A percentile compares a stretch with the other conserved stretches of the same genome.
These are phyloP conservation scores for Spisula solida DNA, from an alignment of 2,888 invertebrate species.

Conservation along the genomic window DNA sequence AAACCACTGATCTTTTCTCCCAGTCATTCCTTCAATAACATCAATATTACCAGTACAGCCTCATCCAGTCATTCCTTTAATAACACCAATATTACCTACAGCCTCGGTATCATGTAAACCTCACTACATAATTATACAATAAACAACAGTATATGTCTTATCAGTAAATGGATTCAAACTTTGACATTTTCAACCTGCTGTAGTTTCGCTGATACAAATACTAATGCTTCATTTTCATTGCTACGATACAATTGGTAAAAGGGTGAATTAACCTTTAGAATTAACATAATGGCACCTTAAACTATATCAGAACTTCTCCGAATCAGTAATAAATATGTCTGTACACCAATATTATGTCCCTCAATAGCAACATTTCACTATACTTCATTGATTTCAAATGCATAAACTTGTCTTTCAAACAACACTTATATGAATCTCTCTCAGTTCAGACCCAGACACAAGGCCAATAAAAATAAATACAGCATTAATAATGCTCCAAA, in stretches of 20 bases:
- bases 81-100: too few species aligned
- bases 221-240: background rate
- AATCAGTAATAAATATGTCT: conserved; percentile 22
- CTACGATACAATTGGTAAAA: background rate
- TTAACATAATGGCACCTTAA: conserved; percentile 1
- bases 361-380: background rate
- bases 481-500: background rate
- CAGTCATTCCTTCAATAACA: too few species aligned
- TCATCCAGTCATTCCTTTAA: too few species aligned
- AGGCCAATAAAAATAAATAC: conserved; percentile 14
- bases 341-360: conserved; percentile 22
- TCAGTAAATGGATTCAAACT: background rate
- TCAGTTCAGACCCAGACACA: background rate
- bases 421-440: conserved; percentile 2
- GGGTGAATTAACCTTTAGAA: background rate
- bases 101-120: too few species aligned
- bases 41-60: too few species aligned
- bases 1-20: background rate
- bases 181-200: background rate
- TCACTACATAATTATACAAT: too few species aligned
- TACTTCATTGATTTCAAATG: conserved; percentile 23
- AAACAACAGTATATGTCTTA: background rate
- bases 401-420: conserved; percentile 30
- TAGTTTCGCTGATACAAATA: background rate
- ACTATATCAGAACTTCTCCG: background rate